These are phyloP conservation scores for Thelaira solivaga DNA, from an alignment of 2,888 invertebrate genomes.

Conservation along the genomic window DNA sequence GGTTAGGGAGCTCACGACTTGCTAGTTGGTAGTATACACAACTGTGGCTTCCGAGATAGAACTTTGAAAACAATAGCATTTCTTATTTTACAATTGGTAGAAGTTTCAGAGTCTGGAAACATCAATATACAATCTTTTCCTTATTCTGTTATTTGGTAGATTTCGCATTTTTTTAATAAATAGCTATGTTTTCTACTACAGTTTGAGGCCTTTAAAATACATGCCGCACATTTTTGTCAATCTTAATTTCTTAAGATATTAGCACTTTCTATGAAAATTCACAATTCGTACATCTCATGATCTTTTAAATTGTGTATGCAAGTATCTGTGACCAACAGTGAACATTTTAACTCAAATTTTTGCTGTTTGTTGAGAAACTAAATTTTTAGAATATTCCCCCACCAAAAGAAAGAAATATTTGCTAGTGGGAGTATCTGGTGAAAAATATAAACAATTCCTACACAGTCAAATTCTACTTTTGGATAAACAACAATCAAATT, in stretches of 20 bases:
- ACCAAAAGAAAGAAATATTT: too few relatives aligned
- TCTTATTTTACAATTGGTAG: conserved; percentile 91
- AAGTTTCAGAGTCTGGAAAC: conserved; percentile 91
- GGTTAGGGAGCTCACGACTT: conserved; percentile 88
- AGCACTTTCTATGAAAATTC: conserved; percentile 82
- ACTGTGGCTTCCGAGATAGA: conserved; percentile 95
- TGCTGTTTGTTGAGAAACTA: neutral
- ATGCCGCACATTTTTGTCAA: too few relatives aligned
- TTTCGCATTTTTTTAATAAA: conserved; percentile 87
- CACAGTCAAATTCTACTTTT: too few relatives aligned
- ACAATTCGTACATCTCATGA: conserved; percentile 78
- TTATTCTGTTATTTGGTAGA: conserved; percentile 91
- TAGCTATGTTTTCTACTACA: conserved; percentile 81
- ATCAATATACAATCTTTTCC: conserved; percentile 86
- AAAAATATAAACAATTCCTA: too few relatives aligned
- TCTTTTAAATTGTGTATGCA: too few relatives aligned
- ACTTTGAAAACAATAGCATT: conserved; percentile 89
- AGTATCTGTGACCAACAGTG: conserved; percentile 75
- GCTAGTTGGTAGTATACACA: conserved; percentile 92
- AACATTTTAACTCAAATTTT: conserved; percentile 24
- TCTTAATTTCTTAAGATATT: conserved; percentile 79
- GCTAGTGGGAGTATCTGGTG: too few relatives aligned
- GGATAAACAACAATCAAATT: too few relatives aligned
- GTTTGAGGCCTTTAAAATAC: too few relatives aligned
- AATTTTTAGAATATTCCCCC: conserved; percentile 68